These are phyloP conservation scores for Platalea minor DNA, from an alignment of 2,797 vertebrate genomes.

Conservation along the genomic window DNA sequence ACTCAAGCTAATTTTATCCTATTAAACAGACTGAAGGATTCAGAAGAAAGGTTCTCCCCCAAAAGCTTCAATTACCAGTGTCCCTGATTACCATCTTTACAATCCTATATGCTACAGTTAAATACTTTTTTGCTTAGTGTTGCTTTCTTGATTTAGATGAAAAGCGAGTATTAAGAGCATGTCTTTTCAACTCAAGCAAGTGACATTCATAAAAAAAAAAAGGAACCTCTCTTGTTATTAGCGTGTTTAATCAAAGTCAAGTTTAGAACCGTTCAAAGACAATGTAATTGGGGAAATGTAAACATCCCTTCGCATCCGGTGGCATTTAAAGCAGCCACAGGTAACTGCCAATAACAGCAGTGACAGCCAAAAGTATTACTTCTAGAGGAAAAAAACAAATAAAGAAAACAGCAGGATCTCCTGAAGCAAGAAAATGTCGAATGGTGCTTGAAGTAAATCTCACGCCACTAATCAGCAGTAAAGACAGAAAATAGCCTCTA, in stretches of 20 bases:
- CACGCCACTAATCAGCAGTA: not conserved
- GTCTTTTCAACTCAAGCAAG: constrained; percentile 72
- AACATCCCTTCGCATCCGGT: not conserved
- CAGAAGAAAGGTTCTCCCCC: constrained; percentile 80
- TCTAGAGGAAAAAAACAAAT: not conserved
- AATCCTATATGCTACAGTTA: constrained; percentile 76
- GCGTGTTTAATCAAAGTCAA: constrained; percentile 74
- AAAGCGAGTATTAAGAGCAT: constrained; percentile 75
- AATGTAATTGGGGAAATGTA: constrained; percentile 26
- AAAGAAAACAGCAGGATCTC: constrained; percentile 11
- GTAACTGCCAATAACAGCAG: constrained; percentile 22
- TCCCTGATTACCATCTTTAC: constrained; percentile 78
- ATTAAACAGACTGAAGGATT: constrained; percentile 82
- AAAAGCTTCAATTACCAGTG: constrained; percentile 81
- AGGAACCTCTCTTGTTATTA: constrained; percentile 68
- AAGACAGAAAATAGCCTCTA: not conserved
- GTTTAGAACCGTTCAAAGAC: constrained; percentile 66
- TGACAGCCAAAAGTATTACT: not conserved
- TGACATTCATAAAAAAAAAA: constrained; percentile 67
- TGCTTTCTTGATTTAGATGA: constrained; percentile 78
- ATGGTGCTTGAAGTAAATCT: not conserved
- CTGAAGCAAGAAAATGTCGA: not conserved
- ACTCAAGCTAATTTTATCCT: constrained; percentile 83
- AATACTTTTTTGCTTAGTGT: constrained; percentile 76
- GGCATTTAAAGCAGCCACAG: constrained; percentile 58